Evolutionary conservation across 2,797 vertebrate species (phyloP).

Genomic region (Pseudomugil gertrudae): DNA sequence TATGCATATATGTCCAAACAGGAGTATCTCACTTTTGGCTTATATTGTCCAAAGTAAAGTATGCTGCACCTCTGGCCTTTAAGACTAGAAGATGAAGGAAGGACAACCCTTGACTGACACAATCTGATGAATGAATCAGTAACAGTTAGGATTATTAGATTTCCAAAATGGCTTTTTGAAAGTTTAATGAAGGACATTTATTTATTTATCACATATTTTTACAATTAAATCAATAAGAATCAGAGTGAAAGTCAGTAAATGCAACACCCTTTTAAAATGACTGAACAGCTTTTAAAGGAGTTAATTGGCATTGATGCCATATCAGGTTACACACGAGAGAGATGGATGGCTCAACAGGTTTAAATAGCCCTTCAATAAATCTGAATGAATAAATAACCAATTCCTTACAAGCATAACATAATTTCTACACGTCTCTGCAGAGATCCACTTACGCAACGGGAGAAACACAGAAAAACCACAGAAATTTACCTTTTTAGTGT

Average conservation of each 20-base stretch:
- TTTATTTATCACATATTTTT: slow-evolving; percentile 16
- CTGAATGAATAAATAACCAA: slow-evolving; percentile 1
- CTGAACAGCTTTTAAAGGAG: slow-evolving; percentile 12
- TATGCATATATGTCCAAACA: slow-evolving; percentile 21
- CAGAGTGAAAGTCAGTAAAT: slow-evolving; percentile 27
- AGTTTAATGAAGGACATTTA: slow-evolving; percentile 3
- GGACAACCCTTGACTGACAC: background rate
- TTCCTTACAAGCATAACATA: slow-evolving; percentile 1
- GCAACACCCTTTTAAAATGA: slow-evolving; percentile 18
- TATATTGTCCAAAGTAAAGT: slow-evolving; percentile 4
- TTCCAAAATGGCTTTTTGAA: slow-evolving; percentile 2
- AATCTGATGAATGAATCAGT: background rate
- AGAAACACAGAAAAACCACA: slow-evolving; percentile 7
- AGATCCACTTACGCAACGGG: background rate
- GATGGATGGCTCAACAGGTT: background rate
- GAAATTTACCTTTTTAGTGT: no score
- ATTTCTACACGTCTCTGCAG: background rate
- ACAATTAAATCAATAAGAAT: slow-evolving; percentile 15
- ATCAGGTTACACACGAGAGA: background rate
- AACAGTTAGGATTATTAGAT: slow-evolving; percentile 11
- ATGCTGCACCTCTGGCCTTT: slow-evolving; percentile 20
- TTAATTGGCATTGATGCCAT: slow-evolving; percentile 3
- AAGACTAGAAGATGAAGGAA: background rate
- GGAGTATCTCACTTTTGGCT: slow-evolving; percentile 14
- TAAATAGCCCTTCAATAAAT: background rate